phyloP scores from a whole-genome alignment of 2,888 invertebrate species.

The Limnephilus auricula region DNA sequence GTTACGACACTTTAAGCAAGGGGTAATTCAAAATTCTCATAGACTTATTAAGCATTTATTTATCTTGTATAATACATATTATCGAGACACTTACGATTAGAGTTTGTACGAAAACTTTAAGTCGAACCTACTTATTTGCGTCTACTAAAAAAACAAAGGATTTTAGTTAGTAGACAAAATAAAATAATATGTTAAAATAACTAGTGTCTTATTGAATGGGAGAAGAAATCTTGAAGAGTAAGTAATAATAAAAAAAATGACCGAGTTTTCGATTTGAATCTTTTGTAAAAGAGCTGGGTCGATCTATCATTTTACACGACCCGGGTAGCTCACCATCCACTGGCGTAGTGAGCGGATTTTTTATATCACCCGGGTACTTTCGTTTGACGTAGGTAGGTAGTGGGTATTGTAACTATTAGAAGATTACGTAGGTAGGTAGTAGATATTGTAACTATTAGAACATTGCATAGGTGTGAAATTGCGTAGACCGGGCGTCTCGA shows the following conservation, averaged over 20 bases:
- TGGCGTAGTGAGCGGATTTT: too few relatives aligned
- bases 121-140: neutral
- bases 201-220: neutral
- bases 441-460: too few relatives aligned
- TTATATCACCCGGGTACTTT: too few relatives aligned
- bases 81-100: neutral
- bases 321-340: too few relatives aligned
- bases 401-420: too few relatives aligned
- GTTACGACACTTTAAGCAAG: neutral
- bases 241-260: neutral
- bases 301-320: too few relatives aligned
- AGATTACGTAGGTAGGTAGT: too few relatives aligned
- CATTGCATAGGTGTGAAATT: too few relatives aligned
- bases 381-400: too few relatives aligned
- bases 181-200: neutral
- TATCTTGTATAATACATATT: neutral
- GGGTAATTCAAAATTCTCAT: neutral
- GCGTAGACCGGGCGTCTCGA: too few relatives aligned
- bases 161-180: neutral
- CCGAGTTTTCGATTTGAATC: neutral
- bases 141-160: neutral
- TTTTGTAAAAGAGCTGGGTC: neutral
- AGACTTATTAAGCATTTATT: neutral
- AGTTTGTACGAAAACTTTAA: neutral
- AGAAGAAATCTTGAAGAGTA: neutral